Percentiles rank a stretch among this genome's conserved stretches.
Conservation (phyloP, 1,140 invertebrate genomes). For the Pomacea maculata region DNA sequence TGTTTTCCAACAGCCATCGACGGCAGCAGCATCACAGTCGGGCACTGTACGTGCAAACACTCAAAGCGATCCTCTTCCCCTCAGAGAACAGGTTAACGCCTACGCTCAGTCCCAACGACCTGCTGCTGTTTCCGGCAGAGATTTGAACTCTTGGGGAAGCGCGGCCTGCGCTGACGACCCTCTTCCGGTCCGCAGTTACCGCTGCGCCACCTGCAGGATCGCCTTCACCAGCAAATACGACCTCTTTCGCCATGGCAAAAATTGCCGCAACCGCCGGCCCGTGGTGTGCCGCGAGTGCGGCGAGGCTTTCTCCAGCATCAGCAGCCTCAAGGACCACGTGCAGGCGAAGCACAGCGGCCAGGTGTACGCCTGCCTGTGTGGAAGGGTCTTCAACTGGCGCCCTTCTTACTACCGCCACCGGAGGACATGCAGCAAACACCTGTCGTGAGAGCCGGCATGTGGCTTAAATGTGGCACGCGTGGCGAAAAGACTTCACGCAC, state of each 20-base stretch:
- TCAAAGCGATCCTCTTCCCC: too few species aligned
- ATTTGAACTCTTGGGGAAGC: background rate
- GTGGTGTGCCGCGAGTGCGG: background rate
- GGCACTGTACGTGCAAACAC: too few species aligned
- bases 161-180: background rate
- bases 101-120: too few species aligned
- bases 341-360: conserved; percentile 16
- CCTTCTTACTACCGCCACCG: conserved; percentile 16
- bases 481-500: too few species aligned
- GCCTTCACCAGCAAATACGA: conserved; percentile 10
- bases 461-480: too few species aligned
- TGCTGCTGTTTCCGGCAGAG: too few species aligned
- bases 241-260: conserved; percentile 11
- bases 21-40: too few species aligned
- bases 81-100: too few species aligned
- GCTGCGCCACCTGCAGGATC: background rate
- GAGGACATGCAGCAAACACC: background rate
- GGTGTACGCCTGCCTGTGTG: conserved; percentile 12
- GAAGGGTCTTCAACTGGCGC: conserved; percentile 3
- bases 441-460: too few species aligned
- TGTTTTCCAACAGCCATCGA: too few species aligned
- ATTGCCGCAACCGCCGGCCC: background rate
- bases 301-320: conserved; percentile 1
- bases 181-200: background rate
- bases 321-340: conserved; percentile 17